phyloP scores from a whole-genome alignment of 2,797 vertebrate genomes.

The Cottoperca gobio region DNA sequence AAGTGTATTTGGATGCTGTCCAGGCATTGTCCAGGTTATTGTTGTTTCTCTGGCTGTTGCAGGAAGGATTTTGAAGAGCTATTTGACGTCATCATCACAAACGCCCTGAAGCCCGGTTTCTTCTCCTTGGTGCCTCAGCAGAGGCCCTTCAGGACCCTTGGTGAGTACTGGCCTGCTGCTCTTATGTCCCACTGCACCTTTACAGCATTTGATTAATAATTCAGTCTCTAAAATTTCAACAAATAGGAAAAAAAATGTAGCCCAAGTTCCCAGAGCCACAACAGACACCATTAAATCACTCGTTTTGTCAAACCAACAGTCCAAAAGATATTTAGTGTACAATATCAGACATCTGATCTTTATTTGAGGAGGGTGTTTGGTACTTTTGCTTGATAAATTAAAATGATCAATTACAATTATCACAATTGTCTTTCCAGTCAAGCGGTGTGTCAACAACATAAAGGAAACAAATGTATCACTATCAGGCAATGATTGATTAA shows the following conservation, averaged over 20 bases:
- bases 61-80: slow-evolving; percentile 94
- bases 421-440: no score
- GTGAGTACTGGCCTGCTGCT: slow-evolving; percentile 80
- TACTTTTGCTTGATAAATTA: no score
- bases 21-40: slow-evolving; percentile 37
- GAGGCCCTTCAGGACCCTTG: slow-evolving; percentile 92
- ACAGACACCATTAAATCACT: not conserved
- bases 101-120: slow-evolving; percentile 96
- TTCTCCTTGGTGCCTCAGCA: slow-evolving; percentile 93
- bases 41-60: slow-evolving; percentile 58
- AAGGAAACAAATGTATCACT: no score
- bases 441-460: no score
- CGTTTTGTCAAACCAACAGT: not conserved
- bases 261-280: not conserved
- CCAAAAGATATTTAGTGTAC: not conserved
- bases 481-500: no score
- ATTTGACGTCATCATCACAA: slow-evolving; percentile 95
- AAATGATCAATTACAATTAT: no score
- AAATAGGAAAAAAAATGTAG: not conserved
- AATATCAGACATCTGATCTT: no score
- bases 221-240: not conserved
- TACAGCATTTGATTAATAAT: not conserved
- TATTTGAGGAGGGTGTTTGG: not conserved
- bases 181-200: not conserved
- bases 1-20: slow-evolving; percentile 32